Base-by-base conservation (phyloP, 2,113 vertebrate species). In the Piaya cayana region DNA sequence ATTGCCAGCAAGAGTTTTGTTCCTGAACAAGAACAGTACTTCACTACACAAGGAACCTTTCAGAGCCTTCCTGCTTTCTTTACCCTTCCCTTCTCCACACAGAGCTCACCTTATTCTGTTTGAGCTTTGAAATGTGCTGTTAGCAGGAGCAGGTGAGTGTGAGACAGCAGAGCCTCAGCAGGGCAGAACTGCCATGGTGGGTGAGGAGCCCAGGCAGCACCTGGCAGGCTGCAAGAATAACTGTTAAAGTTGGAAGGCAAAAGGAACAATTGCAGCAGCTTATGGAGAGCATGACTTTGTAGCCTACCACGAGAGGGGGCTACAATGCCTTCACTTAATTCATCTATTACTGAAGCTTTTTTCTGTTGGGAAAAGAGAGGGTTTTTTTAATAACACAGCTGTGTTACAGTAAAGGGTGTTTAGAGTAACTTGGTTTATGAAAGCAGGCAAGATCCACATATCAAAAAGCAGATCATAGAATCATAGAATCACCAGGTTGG, bases 221-320 rank as follows among this genome's bases (percentile, higher is more conserved):
- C 0, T 9, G 6, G 72, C 30, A 23, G 29, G 42, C n/a, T 29
- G 30, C 14, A 4, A 11, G 63, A 20, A 17, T 39, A 39, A 39
- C 39, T 27, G 75, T 42, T 29, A 5, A 29, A 6, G 22, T 1
- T 3, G 25, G 4, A 12, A 6, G 23, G 17, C 15, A 3, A 37
- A 70, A 75, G 13, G 29, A 27, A 42, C 8, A 4, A 8, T 15
- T 3, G 2, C n/a, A 29, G 45, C 42, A 67, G n/a, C 27, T 43
- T 19, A 1, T 16, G 15, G 53, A 27, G 7, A 65, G 7, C 15
- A 5, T 32, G 47, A 3, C 96, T 90, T 94, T 90, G 63, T 27
- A 87, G 36, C 60, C 63, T 96, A 88, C 98, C 98, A 95, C 96
- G 90, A 98, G 98, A 95, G 97, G 97, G 96, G 97, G 97, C 97